These are phyloP conservation scores for Eospalax fontanierii DNA, from an alignment of 2,797 vertebrate genomes.

Conservation along the genomic window DNA sequence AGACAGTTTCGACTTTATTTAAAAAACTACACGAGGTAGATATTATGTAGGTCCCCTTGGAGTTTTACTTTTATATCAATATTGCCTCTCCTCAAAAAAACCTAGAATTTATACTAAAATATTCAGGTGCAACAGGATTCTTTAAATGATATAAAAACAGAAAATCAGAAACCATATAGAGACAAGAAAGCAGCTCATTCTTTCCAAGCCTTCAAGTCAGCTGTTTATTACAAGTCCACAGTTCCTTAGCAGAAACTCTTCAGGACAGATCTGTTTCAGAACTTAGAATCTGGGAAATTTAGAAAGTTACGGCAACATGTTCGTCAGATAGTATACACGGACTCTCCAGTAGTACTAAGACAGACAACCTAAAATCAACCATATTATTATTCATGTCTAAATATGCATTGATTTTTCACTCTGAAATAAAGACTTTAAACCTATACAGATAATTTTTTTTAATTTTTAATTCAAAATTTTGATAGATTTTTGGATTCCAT, in stretches of 20 bases:
- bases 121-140: background rate
- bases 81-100: background rate
- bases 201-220: background rate
- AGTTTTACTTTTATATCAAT: background rate
- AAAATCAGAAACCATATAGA: slow-evolving; percentile 58
- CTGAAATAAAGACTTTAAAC: background rate
- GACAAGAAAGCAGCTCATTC: slow-evolving; percentile 35
- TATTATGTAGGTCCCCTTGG: background rate
- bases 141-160: slow-evolving; percentile 44
- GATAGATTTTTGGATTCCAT: background rate
- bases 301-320: slow-evolving; percentile 8
- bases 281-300: background rate
- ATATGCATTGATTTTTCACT: slow-evolving; percentile 55
- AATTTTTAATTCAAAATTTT: slow-evolving; percentile 31
- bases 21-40: background rate
- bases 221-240: slow-evolving; percentile 59
- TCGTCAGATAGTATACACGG: background rate
- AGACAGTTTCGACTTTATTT: background rate
- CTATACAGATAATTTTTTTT: background rate
- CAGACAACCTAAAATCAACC: slow-evolving; percentile 17
- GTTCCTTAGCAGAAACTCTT: slow-evolving; percentile 27
- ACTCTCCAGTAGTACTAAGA: background rate
- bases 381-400: slow-evolving; percentile 1
- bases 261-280: slow-evolving; percentile 25
- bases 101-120: slow-evolving; percentile 31